Base-by-base conservation (phyloP, 30 jellyfish, hydroid and myxozoan species). In the Chironex yamaguchii region DNA sequence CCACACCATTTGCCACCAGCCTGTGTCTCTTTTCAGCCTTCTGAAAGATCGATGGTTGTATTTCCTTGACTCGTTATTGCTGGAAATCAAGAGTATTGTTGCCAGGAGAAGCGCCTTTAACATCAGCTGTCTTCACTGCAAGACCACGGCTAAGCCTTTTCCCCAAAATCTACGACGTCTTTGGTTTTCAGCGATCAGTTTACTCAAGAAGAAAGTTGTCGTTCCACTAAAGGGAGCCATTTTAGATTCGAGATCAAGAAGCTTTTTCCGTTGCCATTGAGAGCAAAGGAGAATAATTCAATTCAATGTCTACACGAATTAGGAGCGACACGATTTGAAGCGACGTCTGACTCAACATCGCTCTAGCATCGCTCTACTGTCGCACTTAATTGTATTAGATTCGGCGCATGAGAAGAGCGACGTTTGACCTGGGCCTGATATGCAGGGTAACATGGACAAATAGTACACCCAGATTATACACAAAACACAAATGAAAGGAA, bases 1-100 rank as follows among this genome's bases (percentile, higher is more conserved):
- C 90, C 81, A 54, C 49, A 71, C 29, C 76, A 34, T 23, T 71
- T 54, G 21, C 71, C 71, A 54, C 71, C 71, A 54, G 71, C 71
- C 71, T 54, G 71, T 54, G 3, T 54, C 25, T 54, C 23, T 54
- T 3, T 6, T 6, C 71, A 54, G 4, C 23, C 71, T 54, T 54
- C 71, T 6, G 71, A 32, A 3, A 3, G 71, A 54, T 54, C 71
- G 6, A 54, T 3, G 22, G 22, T 54, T n/a, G 22, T 11, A 54
- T 32, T 54, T 54, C 3, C 71, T 6, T n/a, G n/a, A n/a, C 23
- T 54, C 71, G 25, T 54, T 54, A 54, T 54, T 54, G 71, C 23
- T 20, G 3, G 71, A 54, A 3, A 54, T 9, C 25, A 54, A 54
- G 6, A 54, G 71, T 3, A 54, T 54, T 54, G 23, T 32, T 54